These are phyloP conservation scores for Parapristionchus giblindavisi DNA, from an alignment of 2,888 invertebrate species.

Conservation along the genomic window DNA sequence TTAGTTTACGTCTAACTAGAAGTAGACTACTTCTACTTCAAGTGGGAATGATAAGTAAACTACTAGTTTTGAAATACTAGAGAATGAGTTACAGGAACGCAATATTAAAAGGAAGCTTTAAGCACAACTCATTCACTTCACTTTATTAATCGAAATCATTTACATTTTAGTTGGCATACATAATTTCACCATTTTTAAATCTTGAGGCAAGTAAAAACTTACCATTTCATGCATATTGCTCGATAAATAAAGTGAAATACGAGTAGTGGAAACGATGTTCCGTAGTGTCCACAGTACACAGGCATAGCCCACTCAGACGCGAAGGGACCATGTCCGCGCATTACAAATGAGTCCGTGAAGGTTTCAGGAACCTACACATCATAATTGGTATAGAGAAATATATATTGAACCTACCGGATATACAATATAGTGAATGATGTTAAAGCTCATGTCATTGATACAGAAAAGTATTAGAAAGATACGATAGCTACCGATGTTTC, in stretches of 20 bases:
- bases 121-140: too few relatives aligned
- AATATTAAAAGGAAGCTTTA: too few relatives aligned
- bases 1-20: too few relatives aligned
- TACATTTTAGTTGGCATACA: too few relatives aligned
- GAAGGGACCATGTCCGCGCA: background rate
- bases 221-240: slow-evolving; percentile 3
- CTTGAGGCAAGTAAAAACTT: too few relatives aligned
- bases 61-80: too few relatives aligned
- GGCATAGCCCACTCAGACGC: background rate
- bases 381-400: background rate
- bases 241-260: slow-evolving; percentile 13
- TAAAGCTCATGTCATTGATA: background rate
- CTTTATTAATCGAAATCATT: too few relatives aligned
- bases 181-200: too few relatives aligned
- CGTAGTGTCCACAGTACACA: slow-evolving; percentile 14
- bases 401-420: background rate
- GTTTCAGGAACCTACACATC: slow-evolving; percentile 15
- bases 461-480: background rate
- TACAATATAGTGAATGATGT: background rate
- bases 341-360: background rate
- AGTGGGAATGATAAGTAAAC: too few relatives aligned
- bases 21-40: too few relatives aligned
- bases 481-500: slow-evolving; percentile 8
- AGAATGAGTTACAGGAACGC: too few relatives aligned
- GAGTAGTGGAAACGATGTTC: slow-evolving; percentile 20